Evolutionary conservation across 2,888 invertebrate genomes (phyloP).

Genomic region (Nematopogon swammerdamellus): DNA sequence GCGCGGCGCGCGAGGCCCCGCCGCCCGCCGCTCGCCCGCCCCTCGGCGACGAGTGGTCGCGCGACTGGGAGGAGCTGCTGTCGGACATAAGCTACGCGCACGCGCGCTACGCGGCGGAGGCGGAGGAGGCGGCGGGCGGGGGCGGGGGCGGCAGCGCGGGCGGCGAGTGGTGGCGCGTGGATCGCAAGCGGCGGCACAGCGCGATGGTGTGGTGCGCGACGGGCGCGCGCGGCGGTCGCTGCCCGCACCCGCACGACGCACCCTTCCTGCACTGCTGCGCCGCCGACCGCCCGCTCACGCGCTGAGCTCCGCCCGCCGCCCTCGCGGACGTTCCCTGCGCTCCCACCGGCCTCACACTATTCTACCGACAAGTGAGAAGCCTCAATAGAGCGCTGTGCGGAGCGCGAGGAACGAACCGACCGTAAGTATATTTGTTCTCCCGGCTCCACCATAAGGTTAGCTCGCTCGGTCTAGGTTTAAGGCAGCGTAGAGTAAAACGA

Average conservation of each 20-base stretch:
- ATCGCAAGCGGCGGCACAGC: slow-evolving; percentile 60
- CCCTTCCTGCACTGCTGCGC: slow-evolving; percentile 50
- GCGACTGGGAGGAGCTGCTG: slow-evolving; percentile 62
- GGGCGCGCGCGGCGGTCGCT: slow-evolving; percentile 18
- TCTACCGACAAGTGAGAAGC: too few relatives aligned
- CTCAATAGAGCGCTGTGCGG: too few relatives aligned
- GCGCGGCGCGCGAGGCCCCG: slow-evolving; percentile 16
- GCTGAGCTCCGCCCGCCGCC: slow-evolving; percentile 25
- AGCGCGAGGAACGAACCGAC: too few relatives aligned
- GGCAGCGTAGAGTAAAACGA: neutral
- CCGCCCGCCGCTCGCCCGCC: slow-evolving; percentile 12
- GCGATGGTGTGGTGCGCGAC: slow-evolving; percentile 36
- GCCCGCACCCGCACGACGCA: slow-evolving; percentile 36
- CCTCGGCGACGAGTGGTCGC: slow-evolving; percentile 43
- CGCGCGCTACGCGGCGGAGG: slow-evolving; percentile 38
- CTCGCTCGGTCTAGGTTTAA: neutral
- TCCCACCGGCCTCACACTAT: too few relatives aligned
- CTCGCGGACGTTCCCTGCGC: too few relatives aligned
- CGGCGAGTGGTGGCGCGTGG: slow-evolving; percentile 24
- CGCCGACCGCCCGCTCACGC: slow-evolving; percentile 43
- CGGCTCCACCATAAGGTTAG: neutral
- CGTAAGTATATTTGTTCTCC: neutral
- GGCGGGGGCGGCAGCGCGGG: slow-evolving; percentile 13
- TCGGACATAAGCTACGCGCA: slow-evolving; percentile 57
- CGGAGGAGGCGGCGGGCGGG: slow-evolving; percentile 16